A percentile compares a stretch with the other conserved stretches of the same genome.
phyloP scores from a whole-genome alignment of 2,888 invertebrate genomes.

The Heliconius cydno region DNA sequence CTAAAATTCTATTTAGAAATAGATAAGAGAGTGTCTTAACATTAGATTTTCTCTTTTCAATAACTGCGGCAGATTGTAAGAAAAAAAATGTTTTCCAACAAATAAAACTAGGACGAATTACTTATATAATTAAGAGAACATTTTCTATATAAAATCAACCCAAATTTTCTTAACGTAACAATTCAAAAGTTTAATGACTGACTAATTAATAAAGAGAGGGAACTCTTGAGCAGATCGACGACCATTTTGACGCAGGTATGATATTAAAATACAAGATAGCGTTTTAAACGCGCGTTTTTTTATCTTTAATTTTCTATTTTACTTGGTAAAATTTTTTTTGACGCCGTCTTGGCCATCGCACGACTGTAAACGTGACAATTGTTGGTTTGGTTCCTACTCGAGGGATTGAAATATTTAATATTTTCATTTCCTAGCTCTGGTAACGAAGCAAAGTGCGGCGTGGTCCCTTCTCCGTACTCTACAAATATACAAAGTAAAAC shows the following conservation, averaged over 20 bases:
- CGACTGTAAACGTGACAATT: too few species aligned
- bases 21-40: too few species aligned
- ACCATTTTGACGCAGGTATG: constrained; percentile 22
- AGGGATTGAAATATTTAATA: too few species aligned
- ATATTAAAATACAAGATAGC: constrained; percentile 5
- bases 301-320: neutral
- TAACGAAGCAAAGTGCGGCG: too few species aligned
- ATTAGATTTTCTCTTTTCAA: too few species aligned
- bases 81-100: neutral
- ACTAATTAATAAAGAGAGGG: constrained; percentile 34
- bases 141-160: constrained; percentile 14
- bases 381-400: too few species aligned
- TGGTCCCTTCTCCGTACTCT: too few species aligned
- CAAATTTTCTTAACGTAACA: constrained; percentile 32
- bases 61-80: neutral
- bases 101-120: neutral
- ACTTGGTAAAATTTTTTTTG: too few species aligned
- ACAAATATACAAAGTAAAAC: too few species aligned
- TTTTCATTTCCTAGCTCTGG: too few species aligned
- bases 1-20: too few species aligned
- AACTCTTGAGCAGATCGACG: constrained; percentile 31
- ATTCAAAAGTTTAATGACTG: constrained; percentile 33
- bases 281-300: constrained; percentile 26
- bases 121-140: constrained; percentile 15
- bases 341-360: too few species aligned